phyloP scores from a whole-genome alignment of 1,140 invertebrate genomes.

The Acarapis woodi region DNA sequence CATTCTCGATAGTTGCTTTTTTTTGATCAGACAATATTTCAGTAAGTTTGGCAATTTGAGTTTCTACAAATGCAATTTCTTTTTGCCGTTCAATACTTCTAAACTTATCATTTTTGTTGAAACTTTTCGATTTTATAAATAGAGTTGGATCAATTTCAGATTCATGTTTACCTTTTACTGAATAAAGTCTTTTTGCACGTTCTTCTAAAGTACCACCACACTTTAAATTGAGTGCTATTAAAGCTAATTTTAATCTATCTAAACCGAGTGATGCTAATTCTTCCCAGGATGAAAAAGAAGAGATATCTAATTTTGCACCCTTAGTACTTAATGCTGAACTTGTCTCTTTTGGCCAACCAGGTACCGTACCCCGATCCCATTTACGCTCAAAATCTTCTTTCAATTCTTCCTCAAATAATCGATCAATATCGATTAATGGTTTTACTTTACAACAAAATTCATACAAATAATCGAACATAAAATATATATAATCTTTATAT shows the following conservation, averaged over 20 bases:
- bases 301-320: slow-evolving; percentile 82
- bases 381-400: slow-evolving; percentile 57
- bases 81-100: slow-evolving; percentile 30
- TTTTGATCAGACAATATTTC: slow-evolving; percentile 19
- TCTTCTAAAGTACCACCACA: slow-evolving; percentile 95
- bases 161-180: slow-evolving; percentile 71
- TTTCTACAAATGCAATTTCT: slow-evolving; percentile 26
- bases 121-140: slow-evolving; percentile 48
- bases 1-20: slow-evolving; percentile 79
- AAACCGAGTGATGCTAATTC: slow-evolving; percentile 82
- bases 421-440: slow-evolving; percentile 57
- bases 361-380: slow-evolving; percentile 63
- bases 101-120: slow-evolving; percentile 22
- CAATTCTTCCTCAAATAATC: slow-evolving; percentile 29
- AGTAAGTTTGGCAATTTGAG: slow-evolving; percentile 25
- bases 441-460: slow-evolving; percentile 58
- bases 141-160: slow-evolving; percentile 50
- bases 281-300: slow-evolving; percentile 80
- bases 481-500: slow-evolving; percentile 53
- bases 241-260: slow-evolving; percentile 82
- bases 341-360: slow-evolving; percentile 90
- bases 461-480: slow-evolving; percentile 56
- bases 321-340: slow-evolving; percentile 65
- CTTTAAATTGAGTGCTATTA: slow-evolving; percentile 88
- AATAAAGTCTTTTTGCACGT: slow-evolving; percentile 73